A percentile compares a stretch with the other conserved stretches of the same genome.
Evolutionary conservation across 1,140 invertebrate genomes (phyloP).

Genomic region (Aphaenogaster floridana): DNA sequence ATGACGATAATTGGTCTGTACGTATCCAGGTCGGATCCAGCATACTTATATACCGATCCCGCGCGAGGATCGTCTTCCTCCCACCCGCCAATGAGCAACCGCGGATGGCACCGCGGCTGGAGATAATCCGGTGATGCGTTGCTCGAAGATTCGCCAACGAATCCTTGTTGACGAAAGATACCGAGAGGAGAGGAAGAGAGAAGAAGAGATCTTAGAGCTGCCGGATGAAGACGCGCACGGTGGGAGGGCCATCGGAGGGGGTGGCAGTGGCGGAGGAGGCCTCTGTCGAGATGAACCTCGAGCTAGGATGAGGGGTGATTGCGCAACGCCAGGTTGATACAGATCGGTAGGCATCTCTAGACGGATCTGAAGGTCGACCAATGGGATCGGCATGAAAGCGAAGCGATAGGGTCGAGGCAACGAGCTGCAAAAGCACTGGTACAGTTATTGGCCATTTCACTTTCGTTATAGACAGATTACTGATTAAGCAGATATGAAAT

Average conservation of each 20-base stretch:
- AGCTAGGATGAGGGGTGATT: constrained; percentile 63
- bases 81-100: constrained; percentile 68
- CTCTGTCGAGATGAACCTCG: constrained; percentile 38
- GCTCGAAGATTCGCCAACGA: constrained; percentile 68
- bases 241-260: background rate
- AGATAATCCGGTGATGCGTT: constrained; percentile 68
- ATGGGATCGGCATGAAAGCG: constrained; percentile 79
- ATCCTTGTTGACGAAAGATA: constrained; percentile 16
- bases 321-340: constrained; percentile 75
- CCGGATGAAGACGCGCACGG: constrained; percentile 44
- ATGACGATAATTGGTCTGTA: constrained; percentile 76
- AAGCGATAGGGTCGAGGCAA: constrained; percentile 55
- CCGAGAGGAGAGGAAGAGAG: constrained; percentile 10
- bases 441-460: constrained; percentile 4
- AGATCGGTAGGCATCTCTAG: constrained; percentile 75
- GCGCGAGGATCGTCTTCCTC: constrained; percentile 78
- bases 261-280: constrained; percentile 19
- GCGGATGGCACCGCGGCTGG: constrained; percentile 49
- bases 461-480: background rate
- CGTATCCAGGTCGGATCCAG: constrained; percentile 69
- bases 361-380: constrained; percentile 78
- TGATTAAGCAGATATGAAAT: background rate
- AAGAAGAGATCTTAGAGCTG: constrained; percentile 27
- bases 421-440: constrained; percentile 9
- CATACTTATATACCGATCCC: constrained; percentile 77